phyloP scores from a whole-genome alignment of 2,888 invertebrate genomes.

The Ypsolopha scabrella region DNA sequence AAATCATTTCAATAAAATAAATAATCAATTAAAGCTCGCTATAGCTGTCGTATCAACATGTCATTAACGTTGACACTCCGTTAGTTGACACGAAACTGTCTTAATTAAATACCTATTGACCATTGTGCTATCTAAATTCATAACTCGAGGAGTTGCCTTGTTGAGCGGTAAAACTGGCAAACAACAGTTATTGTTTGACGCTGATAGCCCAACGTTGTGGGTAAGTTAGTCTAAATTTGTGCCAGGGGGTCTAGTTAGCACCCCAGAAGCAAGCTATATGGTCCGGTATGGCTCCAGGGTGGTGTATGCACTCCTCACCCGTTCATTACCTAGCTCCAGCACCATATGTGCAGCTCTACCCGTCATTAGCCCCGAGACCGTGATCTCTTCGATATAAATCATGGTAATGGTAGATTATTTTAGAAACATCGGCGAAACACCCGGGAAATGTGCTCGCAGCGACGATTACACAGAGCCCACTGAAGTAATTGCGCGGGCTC shows the following conservation, averaged over 20 bases:
- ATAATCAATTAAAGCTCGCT: conserved; percentile 17
- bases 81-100: conserved; percentile 8
- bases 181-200: not conserved
- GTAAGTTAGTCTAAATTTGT: conserved; percentile 1
- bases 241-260: not conserved
- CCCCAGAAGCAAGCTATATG: not conserved
- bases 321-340: conserved; percentile 32
- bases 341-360: conserved; percentile 46
- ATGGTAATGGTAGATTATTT: conserved; percentile 66
- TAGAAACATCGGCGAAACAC: conserved; percentile 56
- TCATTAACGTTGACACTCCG: conserved; percentile 13
- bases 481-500: conserved; percentile 57
- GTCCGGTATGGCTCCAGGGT: not conserved
- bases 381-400: conserved; percentile 63
- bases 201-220: not conserved
- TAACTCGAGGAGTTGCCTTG: conserved; percentile 1
- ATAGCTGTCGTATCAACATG: conserved; percentile 16
- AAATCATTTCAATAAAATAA: conserved; percentile 18
- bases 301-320: conserved; percentile 6
- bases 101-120: conserved; percentile 4
- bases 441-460: conserved; percentile 53
- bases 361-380: conserved; percentile 55
- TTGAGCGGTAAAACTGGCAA: not conserved
- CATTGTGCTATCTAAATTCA: conserved; percentile 1
- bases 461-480: conserved; percentile 51